Conservation (phyloP, 2,113 vertebrate genomes). For the Serranochromis macrocephalus region DNA sequence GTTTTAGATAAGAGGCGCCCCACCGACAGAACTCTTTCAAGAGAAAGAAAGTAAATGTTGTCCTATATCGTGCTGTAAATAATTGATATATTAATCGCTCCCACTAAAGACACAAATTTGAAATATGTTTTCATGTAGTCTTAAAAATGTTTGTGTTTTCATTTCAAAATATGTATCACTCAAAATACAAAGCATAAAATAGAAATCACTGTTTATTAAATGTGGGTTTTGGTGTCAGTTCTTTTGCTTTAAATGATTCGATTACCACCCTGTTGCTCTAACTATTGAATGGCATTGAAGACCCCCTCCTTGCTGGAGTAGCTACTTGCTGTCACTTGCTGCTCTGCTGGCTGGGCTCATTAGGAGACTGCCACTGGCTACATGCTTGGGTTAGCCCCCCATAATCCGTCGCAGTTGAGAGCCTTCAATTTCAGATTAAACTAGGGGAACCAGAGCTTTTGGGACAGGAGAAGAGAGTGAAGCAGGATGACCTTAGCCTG, state of each 20-base stretch:
- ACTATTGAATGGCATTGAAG: neutral
- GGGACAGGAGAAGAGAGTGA: constrained; percentile 27
- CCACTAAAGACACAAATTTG: constrained; percentile 74
- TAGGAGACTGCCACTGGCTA: constrained; percentile 17
- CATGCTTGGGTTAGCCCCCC: constrained; percentile 27
- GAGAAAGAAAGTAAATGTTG: constrained; percentile 56
- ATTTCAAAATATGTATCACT: constrained; percentile 84
- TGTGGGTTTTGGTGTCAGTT: constrained; percentile 30
- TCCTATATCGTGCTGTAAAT: constrained; percentile 78
- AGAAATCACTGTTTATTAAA: constrained; percentile 61
- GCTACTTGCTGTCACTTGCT: constrained; percentile 38
- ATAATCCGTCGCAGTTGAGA: constrained; percentile 54
- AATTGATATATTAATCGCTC: constrained; percentile 80
- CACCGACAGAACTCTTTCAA: constrained; percentile 37
- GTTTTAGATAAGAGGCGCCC: constrained; percentile 22
- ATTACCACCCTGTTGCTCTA: neutral
- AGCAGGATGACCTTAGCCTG: constrained; percentile 26
- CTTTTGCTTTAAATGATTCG: neutral
- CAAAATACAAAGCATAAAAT: constrained; percentile 61
- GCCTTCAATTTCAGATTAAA: constrained; percentile 65
- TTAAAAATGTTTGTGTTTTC: constrained; percentile 78
- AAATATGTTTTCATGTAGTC: constrained; percentile 80
- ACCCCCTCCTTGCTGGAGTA: neutral
- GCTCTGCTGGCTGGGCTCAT: constrained; percentile 38
- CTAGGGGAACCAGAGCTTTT: constrained; percentile 21